Conservation (phyloP, 2,113 vertebrate genomes). For the Pelodiscus sinensis region DNA sequence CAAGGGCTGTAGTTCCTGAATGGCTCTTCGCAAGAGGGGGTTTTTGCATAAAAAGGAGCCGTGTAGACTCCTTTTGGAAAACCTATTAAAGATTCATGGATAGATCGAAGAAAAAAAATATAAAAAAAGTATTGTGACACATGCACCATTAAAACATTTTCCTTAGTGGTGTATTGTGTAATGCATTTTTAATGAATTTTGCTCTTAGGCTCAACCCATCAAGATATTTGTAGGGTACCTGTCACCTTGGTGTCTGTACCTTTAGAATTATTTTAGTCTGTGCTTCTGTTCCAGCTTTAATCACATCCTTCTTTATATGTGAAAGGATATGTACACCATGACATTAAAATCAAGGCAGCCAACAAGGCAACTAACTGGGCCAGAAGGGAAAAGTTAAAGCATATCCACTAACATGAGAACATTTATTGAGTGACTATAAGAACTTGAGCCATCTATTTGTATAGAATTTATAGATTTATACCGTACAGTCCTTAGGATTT, state of each 20-base stretch:
- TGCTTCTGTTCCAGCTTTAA: neutral
- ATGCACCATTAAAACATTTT: constrained; percentile 38
- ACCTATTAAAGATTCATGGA: constrained; percentile 42
- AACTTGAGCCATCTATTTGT: neutral
- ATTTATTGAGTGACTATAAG: neutral
- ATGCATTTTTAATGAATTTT: neutral
- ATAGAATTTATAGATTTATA: neutral
- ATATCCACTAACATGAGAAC: neutral
- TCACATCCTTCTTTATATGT: neutral
- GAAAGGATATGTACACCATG: neutral
- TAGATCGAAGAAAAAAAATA: constrained; percentile 28
- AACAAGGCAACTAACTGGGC: neutral
- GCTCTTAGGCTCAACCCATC: neutral
- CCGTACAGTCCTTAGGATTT: neutral
- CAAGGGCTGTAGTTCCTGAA: too few species aligned
- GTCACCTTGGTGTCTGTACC: neutral
- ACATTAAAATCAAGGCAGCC: neutral
- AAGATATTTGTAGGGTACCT: neutral
- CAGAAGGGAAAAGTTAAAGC: neutral
- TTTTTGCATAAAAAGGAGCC: too few species aligned
- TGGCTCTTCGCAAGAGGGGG: too few species aligned
- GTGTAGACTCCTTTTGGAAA: constrained; percentile 18
- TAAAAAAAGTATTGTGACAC: constrained; percentile 17
- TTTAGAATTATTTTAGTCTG: neutral
- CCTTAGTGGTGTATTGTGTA: neutral